Conservation (phyloP, 2,113 vertebrate genomes). For the Pelusios castaneus region DNA sequence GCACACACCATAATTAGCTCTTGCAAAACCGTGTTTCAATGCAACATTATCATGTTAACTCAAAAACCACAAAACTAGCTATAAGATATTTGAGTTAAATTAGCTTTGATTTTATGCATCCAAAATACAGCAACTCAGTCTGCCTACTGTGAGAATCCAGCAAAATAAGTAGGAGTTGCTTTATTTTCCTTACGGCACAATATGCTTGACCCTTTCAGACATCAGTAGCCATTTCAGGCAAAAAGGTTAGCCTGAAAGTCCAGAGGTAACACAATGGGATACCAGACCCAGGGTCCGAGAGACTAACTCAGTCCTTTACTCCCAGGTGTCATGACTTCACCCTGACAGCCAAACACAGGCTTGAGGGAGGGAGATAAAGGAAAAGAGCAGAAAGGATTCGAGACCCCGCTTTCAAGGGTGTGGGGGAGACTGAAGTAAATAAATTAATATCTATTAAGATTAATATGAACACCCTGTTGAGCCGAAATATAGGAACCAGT, state of each 20-base stretch:
- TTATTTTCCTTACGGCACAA: neutral
- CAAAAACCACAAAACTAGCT: neutral
- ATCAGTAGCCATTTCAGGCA: neutral
- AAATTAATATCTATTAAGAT: neutral
- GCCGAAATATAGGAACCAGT: fast-evolving
- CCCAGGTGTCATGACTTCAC: neutral
- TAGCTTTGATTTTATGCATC: neutral
- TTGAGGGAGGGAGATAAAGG: neutral
- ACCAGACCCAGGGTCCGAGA: neutral
- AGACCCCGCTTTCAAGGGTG: neutral
- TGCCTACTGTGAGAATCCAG: neutral
- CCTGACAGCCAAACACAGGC: neutral
- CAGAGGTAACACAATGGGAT: neutral
- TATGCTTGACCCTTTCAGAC: neutral
- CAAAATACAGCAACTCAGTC: neutral
- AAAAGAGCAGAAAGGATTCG: neutral
- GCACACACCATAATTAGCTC: neutral
- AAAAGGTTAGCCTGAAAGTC: neutral
- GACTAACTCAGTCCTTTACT: neutral
- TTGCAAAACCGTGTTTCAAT: neutral
- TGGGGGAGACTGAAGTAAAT: neutral
- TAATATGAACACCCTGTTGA: neutral
- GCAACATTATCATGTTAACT: neutral
- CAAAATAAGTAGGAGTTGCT: neutral
- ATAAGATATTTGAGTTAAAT: neutral